Evolutionary conservation across 2,888 invertebrate species (phyloP).

Genomic region (Penaeus monodon): DNA sequence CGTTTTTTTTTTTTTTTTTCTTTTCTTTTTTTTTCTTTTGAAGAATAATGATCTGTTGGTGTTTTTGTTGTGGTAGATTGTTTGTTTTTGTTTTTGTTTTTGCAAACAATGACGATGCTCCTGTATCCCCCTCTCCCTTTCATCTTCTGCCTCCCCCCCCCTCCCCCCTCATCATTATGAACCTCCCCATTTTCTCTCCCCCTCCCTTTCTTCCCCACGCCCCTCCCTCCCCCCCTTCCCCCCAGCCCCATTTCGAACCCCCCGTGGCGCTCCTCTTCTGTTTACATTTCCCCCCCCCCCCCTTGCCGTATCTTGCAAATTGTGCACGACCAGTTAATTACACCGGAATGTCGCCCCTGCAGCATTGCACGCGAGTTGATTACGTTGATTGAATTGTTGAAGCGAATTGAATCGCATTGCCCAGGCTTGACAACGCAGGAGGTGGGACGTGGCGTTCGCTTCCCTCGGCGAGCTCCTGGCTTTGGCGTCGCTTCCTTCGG

Average conservation of each 20-base stretch:
- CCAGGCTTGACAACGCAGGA: constrained; percentile 48
- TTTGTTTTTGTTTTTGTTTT: too few species aligned
- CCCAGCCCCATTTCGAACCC: background rate
- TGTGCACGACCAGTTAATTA: constrained; percentile 58
- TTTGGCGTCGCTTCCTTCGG: constrained; percentile 19
- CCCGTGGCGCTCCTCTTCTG: too few species aligned
- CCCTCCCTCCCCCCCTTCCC: background rate
- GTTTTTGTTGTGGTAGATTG: too few species aligned
- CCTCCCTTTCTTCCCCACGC: background rate
- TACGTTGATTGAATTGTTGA: constrained; percentile 62
- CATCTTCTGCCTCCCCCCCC: too few species aligned
- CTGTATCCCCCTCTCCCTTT: too few species aligned
- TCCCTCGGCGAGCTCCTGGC: constrained; percentile 4
- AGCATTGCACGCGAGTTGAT: constrained; percentile 58
- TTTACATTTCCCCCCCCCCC: background rate
- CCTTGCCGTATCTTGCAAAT: constrained; percentile 53
- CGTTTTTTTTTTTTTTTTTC: too few species aligned
- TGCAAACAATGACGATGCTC: too few species aligned
- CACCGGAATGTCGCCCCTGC: constrained; percentile 55
- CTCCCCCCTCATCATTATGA: too few species aligned
- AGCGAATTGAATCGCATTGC: constrained; percentile 58
- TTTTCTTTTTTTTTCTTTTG: too few species aligned
- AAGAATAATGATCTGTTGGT: too few species aligned
- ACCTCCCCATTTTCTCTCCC: background rate
- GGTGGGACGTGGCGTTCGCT: constrained; percentile 34